A percentile compares a stretch with the other conserved stretches of the same genome.
phyloP scores from a whole-genome alignment of 2,888 invertebrate species.

The Diabrotica balteata region DNA sequence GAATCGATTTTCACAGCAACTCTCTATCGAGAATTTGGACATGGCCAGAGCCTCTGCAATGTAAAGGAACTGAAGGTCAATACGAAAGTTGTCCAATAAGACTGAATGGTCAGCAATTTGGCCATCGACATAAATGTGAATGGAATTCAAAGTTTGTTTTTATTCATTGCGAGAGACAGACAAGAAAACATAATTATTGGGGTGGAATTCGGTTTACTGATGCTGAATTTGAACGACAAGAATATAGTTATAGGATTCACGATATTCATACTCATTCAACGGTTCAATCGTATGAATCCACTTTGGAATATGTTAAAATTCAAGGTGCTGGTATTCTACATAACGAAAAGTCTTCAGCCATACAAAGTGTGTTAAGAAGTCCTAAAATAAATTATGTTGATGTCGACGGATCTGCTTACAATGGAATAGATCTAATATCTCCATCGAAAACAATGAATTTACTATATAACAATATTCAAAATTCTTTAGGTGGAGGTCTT shows the following conservation, averaged over 20 bases:
- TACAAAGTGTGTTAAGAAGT: conserved; percentile 88
- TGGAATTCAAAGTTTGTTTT: conserved; percentile 94
- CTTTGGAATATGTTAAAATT: conserved; percentile 80
- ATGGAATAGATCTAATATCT: conserved; percentile 91
- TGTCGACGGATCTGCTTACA: conserved; percentile 83
- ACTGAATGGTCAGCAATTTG: conserved; percentile 88
- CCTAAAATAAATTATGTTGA: conserved; percentile 83
- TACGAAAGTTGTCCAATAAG: conserved; percentile 87
- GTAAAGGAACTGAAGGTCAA: conserved; percentile 76
- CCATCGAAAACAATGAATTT: conserved; percentile 84
- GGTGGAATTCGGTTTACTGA: conserved; percentile 94
- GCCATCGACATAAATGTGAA: conserved; percentile 82
- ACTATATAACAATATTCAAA: conserved; percentile 75
- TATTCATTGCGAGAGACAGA: conserved; percentile 82
- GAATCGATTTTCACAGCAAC: conserved; percentile 89
- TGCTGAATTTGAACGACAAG: conserved; percentile 86
- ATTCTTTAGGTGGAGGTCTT: conserved; percentile 89
- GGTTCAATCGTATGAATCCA: conserved; percentile 74
- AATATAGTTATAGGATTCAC: conserved; percentile 82
- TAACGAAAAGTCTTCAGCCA: conserved; percentile 91
- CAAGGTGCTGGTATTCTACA: conserved; percentile 94
- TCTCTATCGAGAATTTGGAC: conserved; percentile 88
- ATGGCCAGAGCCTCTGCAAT: conserved; percentile 93
- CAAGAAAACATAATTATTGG: conserved; percentile 80
- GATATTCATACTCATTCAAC: conserved; percentile 81